Base-by-base conservation (phyloP, 2,113 vertebrate genomes). In the Machaerirhynchus nigripectus region DNA sequence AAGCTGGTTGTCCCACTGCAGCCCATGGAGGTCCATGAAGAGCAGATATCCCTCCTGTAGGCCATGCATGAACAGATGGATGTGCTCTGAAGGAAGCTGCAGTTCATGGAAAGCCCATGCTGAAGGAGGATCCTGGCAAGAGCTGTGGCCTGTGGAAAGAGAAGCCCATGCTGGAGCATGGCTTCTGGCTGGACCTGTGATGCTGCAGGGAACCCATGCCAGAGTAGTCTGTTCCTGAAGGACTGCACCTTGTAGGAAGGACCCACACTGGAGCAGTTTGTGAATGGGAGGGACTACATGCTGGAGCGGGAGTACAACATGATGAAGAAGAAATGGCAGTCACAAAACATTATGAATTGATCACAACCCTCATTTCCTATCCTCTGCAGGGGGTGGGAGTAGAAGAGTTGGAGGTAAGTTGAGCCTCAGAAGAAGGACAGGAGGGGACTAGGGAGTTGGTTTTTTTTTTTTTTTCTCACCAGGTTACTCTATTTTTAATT, bases 381-480 rank as follows among this genome's bases (percentile, higher is more conserved):
- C 9, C 39, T 10, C 13, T 56, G 6, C 21, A 63, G 12, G 3
- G 0, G 3, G 2, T 9, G 70, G 24, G 50, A 93, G 14, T 49
- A 56, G 26, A 59, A 59, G 6, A 39, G 10, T 7, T 2, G 1
- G 14, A 28, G 35, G 4, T 26, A 68, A 59, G 2, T 1, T 60
- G 15, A 78, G 30, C 11, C 11, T 84, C 8, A 17, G 6, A 88
- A 76, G 46, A 67, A 60, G 4, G 24, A 30, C 26, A 39, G 20
- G 9, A 30, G 2, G 1, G 1, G 4, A 6, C 2, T 40, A 28
- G 10, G 10, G 11, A 74, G 3, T 1, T 18, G 9, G 2, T 33
- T 0, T 27, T 63, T 71, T 5, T 33, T 0, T 27, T 63, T 71
- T 5, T 71, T 63, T 24, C 39, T 87, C 17, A 23, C 24, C 65